Evolutionary conservation across 2,888 invertebrate genomes (phyloP).

Genomic region (Lycophotia porphyrea): DNA sequence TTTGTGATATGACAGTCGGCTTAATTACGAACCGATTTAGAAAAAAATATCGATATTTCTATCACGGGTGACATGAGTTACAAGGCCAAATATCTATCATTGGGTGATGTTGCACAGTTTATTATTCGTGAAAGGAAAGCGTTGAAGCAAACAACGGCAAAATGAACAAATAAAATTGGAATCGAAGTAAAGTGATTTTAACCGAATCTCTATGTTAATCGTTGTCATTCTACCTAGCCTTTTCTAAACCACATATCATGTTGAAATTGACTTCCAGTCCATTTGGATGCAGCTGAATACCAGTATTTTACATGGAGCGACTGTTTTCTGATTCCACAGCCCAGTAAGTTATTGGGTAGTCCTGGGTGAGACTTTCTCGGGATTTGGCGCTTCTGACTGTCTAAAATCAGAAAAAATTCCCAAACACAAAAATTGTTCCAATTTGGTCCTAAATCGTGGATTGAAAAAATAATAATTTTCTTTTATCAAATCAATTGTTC

Average conservation of each 20-base stretch:
- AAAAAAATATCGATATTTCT: neutral
- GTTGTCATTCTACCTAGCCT: neutral
- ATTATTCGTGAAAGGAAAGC: neutral
- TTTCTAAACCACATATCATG: neutral
- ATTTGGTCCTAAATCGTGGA: neutral
- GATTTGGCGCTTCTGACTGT: neutral
- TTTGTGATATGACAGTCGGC: slow-evolving; percentile 45
- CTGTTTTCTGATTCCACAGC: neutral
- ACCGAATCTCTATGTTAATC: too few relatives aligned
- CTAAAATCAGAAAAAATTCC: neutral
- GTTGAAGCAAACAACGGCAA: neutral
- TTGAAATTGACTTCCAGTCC: neutral
- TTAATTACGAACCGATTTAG: slow-evolving; percentile 38
- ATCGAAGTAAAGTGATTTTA: neutral
- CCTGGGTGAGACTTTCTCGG: neutral
- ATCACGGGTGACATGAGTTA: neutral
- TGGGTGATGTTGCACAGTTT: neutral
- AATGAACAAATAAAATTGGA: neutral
- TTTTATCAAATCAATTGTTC: neutral
- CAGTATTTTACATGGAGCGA: neutral
- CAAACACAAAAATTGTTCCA: neutral
- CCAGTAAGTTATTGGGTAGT: neutral
- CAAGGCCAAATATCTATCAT: neutral
- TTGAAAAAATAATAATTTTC: neutral
- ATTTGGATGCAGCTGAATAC: neutral